A percentile compares a stretch with the other conserved stretches of the same genome.
These are phyloP conservation scores for Dastarcus helophoroides DNA, from an alignment of 2,888 invertebrate species.

Conservation along the genomic window DNA sequence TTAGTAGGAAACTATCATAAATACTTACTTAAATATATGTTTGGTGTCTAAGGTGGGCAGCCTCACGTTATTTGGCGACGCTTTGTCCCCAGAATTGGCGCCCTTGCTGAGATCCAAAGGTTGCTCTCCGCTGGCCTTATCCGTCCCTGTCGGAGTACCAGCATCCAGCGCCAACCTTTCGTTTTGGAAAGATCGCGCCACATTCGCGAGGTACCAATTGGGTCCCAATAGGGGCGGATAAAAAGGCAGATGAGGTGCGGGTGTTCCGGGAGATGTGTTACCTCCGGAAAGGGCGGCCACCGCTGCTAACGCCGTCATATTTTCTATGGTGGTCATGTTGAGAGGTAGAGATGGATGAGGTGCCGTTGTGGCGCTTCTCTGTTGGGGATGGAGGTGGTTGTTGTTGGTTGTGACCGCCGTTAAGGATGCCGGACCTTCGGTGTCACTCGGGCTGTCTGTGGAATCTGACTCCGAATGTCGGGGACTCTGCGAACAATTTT, in stretches of 20 bases:
- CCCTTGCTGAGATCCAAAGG: slow-evolving; percentile 79
- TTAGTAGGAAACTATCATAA: slow-evolving; percentile 2
- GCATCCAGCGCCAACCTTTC: slow-evolving; percentile 22
- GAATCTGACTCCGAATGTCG: slow-evolving; percentile 57
- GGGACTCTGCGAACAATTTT: slow-evolving; percentile 58
- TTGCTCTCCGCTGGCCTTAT: slow-evolving; percentile 46
- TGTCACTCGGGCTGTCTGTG: slow-evolving; percentile 46
- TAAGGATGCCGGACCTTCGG: slow-evolving; percentile 41
- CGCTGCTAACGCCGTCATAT: slow-evolving; percentile 55
- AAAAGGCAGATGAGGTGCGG: slow-evolving; percentile 28
- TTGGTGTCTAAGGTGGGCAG: slow-evolving; percentile 42
- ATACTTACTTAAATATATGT: slow-evolving; percentile 61
- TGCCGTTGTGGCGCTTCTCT: slow-evolving; percentile 38
- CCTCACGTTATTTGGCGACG: slow-evolving; percentile 28
- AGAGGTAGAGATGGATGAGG: slow-evolving; percentile 25
- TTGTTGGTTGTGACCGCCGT: slow-evolving; percentile 25
- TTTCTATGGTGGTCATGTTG: slow-evolving; percentile 47
- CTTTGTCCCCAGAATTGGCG: slow-evolving; percentile 30
- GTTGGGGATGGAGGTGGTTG: slow-evolving; percentile 31
- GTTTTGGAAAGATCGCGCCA: slow-evolving; percentile 40
- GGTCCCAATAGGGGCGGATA: slow-evolving; percentile 31
- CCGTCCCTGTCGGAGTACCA: slow-evolving; percentile 14
- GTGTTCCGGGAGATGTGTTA: slow-evolving; percentile 29
- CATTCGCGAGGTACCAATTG: slow-evolving; percentile 37
- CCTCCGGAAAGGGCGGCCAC: slow-evolving; percentile 48